A percentile compares a stretch with the other conserved stretches of the same genome.
These are phyloP conservation scores for Eidolon helvum DNA, from an alignment of 2,113 vertebrate genomes.

Conservation along the genomic window DNA sequence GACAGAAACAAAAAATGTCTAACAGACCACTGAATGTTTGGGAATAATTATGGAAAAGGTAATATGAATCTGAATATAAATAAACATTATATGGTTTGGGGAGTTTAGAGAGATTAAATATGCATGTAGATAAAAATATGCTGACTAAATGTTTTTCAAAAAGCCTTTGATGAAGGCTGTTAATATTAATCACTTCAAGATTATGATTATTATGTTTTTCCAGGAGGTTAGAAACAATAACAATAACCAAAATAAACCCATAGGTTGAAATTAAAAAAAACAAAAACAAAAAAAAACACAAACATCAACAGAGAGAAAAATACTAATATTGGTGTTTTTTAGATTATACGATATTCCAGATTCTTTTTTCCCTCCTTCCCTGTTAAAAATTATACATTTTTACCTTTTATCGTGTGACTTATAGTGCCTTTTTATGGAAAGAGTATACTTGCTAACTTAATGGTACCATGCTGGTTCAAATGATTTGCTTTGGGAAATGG, in stretches of 20 bases:
- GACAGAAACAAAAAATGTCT: neutral
- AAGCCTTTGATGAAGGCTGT: neutral
- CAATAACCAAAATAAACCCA: neutral
- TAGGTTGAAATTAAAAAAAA: neutral
- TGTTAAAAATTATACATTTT: neutral
- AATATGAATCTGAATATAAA: neutral
- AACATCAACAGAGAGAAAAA: neutral
- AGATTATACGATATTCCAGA: neutral
- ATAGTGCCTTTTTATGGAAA: neutral
- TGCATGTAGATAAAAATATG: neutral
- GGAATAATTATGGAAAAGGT: neutral
- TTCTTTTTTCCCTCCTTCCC: neutral
- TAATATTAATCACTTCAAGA: conserved; percentile 9
- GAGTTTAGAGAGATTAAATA: neutral
- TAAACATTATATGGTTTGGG: neutral
- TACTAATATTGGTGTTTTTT: neutral
- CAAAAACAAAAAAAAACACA: neutral
- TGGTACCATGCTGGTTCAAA: neutral
- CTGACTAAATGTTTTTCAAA: neutral
- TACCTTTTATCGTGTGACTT: neutral
- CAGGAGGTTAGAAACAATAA: neutral
- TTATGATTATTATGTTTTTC: neutral
- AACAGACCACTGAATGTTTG: neutral
- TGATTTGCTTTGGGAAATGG: neutral
- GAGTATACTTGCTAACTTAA: neutral